phyloP scores from a whole-genome alignment of 1,140 invertebrate genomes.

The Drosophila bocki region DNA sequence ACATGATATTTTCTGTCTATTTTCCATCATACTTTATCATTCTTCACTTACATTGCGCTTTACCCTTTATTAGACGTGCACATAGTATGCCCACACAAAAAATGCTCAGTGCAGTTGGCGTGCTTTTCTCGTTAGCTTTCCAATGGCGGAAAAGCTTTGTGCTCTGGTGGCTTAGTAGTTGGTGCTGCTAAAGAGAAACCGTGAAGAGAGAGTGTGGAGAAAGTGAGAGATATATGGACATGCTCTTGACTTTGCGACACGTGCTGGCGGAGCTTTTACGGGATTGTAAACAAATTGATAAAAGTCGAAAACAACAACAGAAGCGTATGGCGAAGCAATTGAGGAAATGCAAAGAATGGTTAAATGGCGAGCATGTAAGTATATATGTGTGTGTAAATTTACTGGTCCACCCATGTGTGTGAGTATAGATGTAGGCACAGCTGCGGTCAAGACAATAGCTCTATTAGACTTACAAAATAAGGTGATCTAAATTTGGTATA shows the following conservation, averaged over 20 bases:
- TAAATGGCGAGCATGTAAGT: conserved; percentile 33
- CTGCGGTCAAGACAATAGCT: conserved; percentile 15
- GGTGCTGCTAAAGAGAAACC: conserved; percentile 73
- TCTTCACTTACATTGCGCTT: conserved; percentile 56
- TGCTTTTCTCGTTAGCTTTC: conserved; percentile 54
- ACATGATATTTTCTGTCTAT: conserved; percentile 10
- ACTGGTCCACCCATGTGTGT: conserved; percentile 33
- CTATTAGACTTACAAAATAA: neutral
- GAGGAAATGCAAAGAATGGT: conserved; percentile 43
- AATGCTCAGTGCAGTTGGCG: conserved; percentile 54
- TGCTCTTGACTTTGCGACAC: conserved; percentile 56
- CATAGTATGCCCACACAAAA: conserved; percentile 46
- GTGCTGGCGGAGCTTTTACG: conserved; percentile 55
- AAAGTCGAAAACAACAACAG: conserved; percentile 26
- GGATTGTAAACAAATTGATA: conserved; percentile 68
- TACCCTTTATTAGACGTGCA: conserved; percentile 52
- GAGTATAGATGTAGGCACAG: conserved; percentile 26
- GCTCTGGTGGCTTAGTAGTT: conserved; percentile 41
- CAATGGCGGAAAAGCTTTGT: conserved; percentile 53
- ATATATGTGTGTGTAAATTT: conserved; percentile 22
- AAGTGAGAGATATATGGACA: conserved; percentile 41
- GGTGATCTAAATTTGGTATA: neutral
- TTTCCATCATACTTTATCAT: conserved; percentile 8
- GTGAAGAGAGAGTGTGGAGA: conserved; percentile 35
- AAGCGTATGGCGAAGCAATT: conserved; percentile 36